Evolutionary conservation across 2,113 vertebrate species (phyloP).

Genomic region (Periophthalmodon schlosseri): DNA sequence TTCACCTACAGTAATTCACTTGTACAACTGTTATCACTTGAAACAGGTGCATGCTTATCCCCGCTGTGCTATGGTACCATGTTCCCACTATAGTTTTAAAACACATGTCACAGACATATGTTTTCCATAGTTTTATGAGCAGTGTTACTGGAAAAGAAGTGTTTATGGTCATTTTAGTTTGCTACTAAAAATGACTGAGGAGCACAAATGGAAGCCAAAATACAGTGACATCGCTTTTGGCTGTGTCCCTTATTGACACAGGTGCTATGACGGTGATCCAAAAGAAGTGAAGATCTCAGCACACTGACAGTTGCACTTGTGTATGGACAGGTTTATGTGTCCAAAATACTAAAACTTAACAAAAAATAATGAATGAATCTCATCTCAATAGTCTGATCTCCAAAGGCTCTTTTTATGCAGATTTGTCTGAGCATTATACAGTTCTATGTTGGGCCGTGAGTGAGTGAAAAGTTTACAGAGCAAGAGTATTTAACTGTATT

Average conservation of each 20-base stretch:
- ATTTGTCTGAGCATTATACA: slow-evolving; percentile 61
- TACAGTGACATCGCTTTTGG: not conserved
- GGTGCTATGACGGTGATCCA: slow-evolving; percentile 65
- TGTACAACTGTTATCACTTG: slow-evolving; percentile 18
- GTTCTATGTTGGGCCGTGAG: slow-evolving; percentile 3
- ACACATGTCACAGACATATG: slow-evolving; percentile 38
- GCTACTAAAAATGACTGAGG: slow-evolving; percentile 36
- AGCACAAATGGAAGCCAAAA: too few species aligned
- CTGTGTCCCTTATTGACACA: slow-evolving; percentile 67
- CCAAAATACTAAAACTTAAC: too few species aligned
- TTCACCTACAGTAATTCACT: slow-evolving; percentile 27
- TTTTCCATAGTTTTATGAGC: slow-evolving; percentile 40
- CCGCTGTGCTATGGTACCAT: slow-evolving; percentile 15
- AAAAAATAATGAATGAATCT: slow-evolving; percentile 7
- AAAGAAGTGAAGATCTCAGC: slow-evolving; percentile 48
- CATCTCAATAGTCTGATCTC: slow-evolving; percentile 13
- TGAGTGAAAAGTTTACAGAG: too few species aligned
- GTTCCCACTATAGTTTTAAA: slow-evolving; percentile 35
- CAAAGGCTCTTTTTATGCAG: slow-evolving; percentile 11
- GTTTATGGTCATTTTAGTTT: slow-evolving; percentile 61
- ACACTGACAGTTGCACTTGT: slow-evolving; percentile 25
- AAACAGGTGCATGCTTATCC: slow-evolving; percentile 62
- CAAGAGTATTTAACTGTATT: too few species aligned
- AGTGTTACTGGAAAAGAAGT: slow-evolving; percentile 61
- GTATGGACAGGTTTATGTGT: too few species aligned